phyloP scores from a whole-genome alignment of 2,888 invertebrate genomes.

The Cephalotes varians region DNA sequence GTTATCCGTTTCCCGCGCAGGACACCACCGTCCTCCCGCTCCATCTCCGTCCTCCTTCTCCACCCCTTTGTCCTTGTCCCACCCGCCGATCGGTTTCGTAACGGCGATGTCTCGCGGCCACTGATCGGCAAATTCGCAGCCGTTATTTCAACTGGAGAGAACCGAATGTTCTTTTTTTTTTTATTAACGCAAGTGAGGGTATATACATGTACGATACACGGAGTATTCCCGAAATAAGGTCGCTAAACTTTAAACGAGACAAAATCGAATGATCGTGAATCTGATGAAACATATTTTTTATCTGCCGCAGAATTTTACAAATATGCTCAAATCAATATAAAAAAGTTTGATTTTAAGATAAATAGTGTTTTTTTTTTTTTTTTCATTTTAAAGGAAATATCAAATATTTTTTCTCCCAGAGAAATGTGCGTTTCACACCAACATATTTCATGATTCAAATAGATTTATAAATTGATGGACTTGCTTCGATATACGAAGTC shows the following conservation, averaged over 20 bases:
- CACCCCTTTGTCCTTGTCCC: constrained; percentile 28
- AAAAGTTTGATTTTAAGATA: background rate
- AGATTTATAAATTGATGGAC: background rate
- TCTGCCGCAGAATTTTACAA: background rate
- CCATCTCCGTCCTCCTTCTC: constrained; percentile 43
- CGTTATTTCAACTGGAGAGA: constrained; percentile 13
- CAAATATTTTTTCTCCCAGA: background rate
- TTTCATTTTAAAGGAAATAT: background rate
- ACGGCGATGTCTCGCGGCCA: constrained; percentile 46
- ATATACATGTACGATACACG: background rate
- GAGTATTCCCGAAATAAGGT: constrained; percentile 2
- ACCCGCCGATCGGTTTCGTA: constrained; percentile 68
- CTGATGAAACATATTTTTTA: background rate
- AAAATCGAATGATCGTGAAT: background rate
- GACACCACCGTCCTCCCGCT: constrained; percentile 54
- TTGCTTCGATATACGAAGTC: background rate
- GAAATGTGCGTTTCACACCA: background rate
- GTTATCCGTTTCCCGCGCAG: constrained; percentile 72
- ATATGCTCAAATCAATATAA: background rate
- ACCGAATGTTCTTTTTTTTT: background rate
- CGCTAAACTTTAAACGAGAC: background rate
- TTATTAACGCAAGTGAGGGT: background rate
- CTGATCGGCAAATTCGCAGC: constrained; percentile 33
- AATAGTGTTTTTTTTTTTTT: background rate
- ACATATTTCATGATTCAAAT: background rate